Percentiles rank a stretch among this genome's conserved stretches.
These are phyloP conservation scores for Ctena decussata DNA, from an alignment of 2,888 invertebrate species.

Conservation along the genomic window DNA sequence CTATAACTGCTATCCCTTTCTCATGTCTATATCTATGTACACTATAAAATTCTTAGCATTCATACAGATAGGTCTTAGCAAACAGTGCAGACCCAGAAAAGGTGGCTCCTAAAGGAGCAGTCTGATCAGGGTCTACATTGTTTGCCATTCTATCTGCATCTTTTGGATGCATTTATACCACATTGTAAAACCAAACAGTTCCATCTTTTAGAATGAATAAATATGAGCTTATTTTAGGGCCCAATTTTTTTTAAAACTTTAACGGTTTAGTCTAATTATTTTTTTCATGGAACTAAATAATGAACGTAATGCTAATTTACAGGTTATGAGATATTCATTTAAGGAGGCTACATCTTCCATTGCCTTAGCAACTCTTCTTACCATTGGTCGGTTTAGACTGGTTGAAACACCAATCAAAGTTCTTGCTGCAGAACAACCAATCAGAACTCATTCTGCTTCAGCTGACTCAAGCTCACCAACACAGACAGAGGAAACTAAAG, in stretches of 20 bases:
- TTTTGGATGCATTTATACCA: not conserved
- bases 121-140: no score
- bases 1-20: no score
- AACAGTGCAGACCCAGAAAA: no score
- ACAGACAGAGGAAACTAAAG: not conserved
- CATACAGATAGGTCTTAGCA: no score
- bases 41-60: no score
- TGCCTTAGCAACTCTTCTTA: constrained; percentile 31
- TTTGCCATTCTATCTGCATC: no score
- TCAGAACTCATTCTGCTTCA: not conserved
- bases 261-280: not conserved
- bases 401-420: constrained; percentile 31
- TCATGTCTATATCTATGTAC: not conserved
- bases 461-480: not conserved
- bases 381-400: constrained; percentile 35
- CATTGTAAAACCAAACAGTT: not conserved
- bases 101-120: no score
- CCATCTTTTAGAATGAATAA: not conserved
- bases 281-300: not conserved
- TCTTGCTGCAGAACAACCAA: not conserved
- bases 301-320: not conserved
- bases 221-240: no score
- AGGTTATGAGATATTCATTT: not conserved
- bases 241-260: not conserved
- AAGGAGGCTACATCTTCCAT: not conserved